These are phyloP conservation scores for Lophius piscatorius DNA, from an alignment of 2,113 vertebrate genomes.

Conservation along the genomic window DNA sequence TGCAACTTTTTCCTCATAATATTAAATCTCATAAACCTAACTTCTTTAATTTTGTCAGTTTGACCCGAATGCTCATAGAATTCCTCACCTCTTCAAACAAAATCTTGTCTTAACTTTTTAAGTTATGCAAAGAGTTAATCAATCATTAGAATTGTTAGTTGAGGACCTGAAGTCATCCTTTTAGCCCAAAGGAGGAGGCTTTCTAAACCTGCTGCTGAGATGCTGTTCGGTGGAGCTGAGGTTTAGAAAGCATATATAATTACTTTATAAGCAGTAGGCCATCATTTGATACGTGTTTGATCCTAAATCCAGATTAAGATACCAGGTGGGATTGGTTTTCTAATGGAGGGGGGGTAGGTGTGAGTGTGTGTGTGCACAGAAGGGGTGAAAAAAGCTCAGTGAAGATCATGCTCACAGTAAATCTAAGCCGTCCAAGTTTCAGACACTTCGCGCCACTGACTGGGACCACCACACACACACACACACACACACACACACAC, in stretches of 20 bases:
- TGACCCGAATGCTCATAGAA: too few relatives aligned
- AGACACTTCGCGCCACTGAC: slow-evolving; percentile 54
- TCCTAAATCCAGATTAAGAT: slow-evolving; percentile 58
- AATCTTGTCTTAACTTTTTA: too few relatives aligned
- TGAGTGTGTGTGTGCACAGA: slow-evolving; percentile 35
- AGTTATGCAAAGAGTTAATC: too few relatives aligned
- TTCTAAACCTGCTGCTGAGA: slow-evolving; percentile 3
- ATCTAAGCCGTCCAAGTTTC: slow-evolving; percentile 63
- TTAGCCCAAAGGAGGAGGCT: neutral
- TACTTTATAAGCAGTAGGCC: slow-evolving; percentile 26
- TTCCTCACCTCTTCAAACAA: too few relatives aligned
- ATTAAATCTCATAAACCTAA: too few relatives aligned
- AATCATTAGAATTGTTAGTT: neutral
- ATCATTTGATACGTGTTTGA: slow-evolving; percentile 60
- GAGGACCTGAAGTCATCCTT: neutral
- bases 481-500: slow-evolving; percentile 27
- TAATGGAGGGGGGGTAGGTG: slow-evolving; percentile 10
- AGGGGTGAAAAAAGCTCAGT: slow-evolving; percentile 67
- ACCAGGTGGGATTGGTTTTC: slow-evolving; percentile 26
- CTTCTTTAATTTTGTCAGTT: too few relatives aligned
- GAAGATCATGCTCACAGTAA: slow-evolving; percentile 67
- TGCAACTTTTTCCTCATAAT: too few relatives aligned
- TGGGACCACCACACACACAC: slow-evolving; percentile 7
- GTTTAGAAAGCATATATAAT: slow-evolving; percentile 33
- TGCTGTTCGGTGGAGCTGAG: too few relatives aligned